Percentiles rank a stretch among this genome's conserved stretches.
These are phyloP conservation scores for Callinectes sapidus DNA, from an alignment of 2,888 invertebrate genomes.

Conservation along the genomic window DNA sequence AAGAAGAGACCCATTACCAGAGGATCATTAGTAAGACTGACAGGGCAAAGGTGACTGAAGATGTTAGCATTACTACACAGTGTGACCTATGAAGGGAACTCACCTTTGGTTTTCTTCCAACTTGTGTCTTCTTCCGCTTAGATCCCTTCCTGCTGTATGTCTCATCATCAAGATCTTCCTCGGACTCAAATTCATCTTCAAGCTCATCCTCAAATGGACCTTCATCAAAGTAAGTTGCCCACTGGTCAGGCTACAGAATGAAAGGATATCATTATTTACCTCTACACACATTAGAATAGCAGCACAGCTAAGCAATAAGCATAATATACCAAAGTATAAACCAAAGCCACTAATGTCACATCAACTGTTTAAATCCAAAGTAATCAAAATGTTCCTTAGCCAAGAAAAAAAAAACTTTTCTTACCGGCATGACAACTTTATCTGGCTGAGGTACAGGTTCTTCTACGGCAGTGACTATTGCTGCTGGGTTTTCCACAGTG, in stretches of 20 bases:
- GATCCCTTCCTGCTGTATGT: constrained; percentile 66
- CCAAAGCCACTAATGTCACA: background rate
- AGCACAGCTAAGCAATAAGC: background rate
- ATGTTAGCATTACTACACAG: background rate
- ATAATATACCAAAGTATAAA: background rate
- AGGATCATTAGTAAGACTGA: background rate
- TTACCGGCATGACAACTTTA: constrained; percentile 55
- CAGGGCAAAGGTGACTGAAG: background rate
- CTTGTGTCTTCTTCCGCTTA: constrained; percentile 66
- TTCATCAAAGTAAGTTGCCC: constrained; percentile 68
- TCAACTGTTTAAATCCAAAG: background rate
- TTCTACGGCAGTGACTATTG: constrained; percentile 62
- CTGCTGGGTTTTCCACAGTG: constrained; percentile 70
- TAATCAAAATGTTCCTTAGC: background rate
- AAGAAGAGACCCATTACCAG: background rate
- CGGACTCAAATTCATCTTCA: constrained; percentile 69
- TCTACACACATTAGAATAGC: background rate
- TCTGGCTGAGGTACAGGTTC: constrained; percentile 57
- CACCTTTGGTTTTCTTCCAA: constrained; percentile 67
- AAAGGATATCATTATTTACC: background rate
- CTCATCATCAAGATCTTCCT: constrained; percentile 70
- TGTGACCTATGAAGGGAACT: background rate
- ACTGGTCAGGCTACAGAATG: constrained; percentile 51
- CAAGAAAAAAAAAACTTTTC: background rate
- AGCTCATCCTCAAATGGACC: constrained; percentile 66